These are phyloP conservation scores for Elaphurus davidianus DNA, from an alignment of 2,113 vertebrate species.

Conservation along the genomic window DNA sequence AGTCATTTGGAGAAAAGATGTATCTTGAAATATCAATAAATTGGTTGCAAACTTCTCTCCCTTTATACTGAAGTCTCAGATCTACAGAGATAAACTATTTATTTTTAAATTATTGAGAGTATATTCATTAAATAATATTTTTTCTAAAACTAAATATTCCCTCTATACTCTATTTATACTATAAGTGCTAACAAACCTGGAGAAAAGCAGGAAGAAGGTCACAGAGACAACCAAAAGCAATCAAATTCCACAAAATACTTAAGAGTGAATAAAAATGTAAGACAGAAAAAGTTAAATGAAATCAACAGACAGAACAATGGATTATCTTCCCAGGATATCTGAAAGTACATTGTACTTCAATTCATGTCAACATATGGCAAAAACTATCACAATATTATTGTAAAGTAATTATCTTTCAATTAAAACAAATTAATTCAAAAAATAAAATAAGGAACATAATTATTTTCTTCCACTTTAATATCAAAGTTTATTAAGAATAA, in stretches of 20 bases:
- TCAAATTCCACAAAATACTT: background rate
- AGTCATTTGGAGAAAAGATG: background rate
- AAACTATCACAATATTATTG: background rate
- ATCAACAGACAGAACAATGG: background rate
- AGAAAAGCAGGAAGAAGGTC: background rate
- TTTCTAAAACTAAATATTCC: background rate
- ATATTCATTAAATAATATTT: background rate
- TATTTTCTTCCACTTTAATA: background rate
- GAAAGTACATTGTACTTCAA: background rate
- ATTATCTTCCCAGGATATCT: background rate
- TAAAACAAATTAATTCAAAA: background rate
- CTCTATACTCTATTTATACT: background rate
- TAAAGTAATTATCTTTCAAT: background rate
- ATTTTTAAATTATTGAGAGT: background rate
- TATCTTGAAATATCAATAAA: background rate
- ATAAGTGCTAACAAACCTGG: background rate
- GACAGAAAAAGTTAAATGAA: background rate
- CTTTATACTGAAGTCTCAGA: background rate
- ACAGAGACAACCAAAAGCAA: background rate
- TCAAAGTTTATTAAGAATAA: background rate
- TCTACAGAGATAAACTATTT: background rate
- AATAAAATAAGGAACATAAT: slow-evolving; percentile 3
- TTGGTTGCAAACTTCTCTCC: background rate
- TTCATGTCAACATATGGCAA: background rate
- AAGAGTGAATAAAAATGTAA: background rate